A percentile compares a stretch with the other conserved stretches of the same genome.
Evolutionary conservation across 2,888 invertebrate genomes (phyloP).

Genomic region (Apamea sordens): DNA sequence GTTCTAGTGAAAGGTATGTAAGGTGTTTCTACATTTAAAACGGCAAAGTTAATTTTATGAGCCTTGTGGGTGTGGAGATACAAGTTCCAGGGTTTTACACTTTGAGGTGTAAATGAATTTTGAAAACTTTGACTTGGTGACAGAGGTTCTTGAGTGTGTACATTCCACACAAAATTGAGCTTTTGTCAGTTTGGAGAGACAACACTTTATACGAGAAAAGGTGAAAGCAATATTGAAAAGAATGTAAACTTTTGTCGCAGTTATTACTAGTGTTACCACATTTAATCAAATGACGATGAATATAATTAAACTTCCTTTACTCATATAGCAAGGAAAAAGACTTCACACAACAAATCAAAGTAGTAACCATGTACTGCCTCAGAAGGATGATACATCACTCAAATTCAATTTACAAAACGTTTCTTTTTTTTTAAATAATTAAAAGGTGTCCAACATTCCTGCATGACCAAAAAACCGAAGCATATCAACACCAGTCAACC

Average conservation of each 20-base stretch:
- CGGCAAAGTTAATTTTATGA: conserved; percentile 47
- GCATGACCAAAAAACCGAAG: conserved; percentile 30
- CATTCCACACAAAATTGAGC: conserved; percentile 12
- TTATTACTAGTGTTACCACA: neutral
- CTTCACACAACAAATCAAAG: neutral
- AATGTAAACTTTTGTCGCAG: neutral
- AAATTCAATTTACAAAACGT: conserved; percentile 32
- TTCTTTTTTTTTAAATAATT: conserved; percentile 41
- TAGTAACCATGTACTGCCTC: neutral
- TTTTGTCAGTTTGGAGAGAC: neutral
- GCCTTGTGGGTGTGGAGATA: conserved; percentile 28
- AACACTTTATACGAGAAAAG: neutral
- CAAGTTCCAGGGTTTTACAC: conserved; percentile 38
- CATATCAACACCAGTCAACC: conserved; percentile 49
- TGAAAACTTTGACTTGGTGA: conserved; percentile 25
- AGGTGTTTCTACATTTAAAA: conserved; percentile 46
- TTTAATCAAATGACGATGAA: neutral
- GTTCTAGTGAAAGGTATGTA: conserved; percentile 25
- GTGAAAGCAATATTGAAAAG: neutral
- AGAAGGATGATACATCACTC: no score
- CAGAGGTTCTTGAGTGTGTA: neutral
- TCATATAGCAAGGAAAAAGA: no score
- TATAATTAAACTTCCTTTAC: no score
- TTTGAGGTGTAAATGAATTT: conserved; percentile 49
- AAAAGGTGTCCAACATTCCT: conserved; percentile 40